Percentiles rank a stretch among this genome's conserved stretches.
Conservation (phyloP, 2,888 invertebrate species). For the Craniophora ligustri region DNA sequence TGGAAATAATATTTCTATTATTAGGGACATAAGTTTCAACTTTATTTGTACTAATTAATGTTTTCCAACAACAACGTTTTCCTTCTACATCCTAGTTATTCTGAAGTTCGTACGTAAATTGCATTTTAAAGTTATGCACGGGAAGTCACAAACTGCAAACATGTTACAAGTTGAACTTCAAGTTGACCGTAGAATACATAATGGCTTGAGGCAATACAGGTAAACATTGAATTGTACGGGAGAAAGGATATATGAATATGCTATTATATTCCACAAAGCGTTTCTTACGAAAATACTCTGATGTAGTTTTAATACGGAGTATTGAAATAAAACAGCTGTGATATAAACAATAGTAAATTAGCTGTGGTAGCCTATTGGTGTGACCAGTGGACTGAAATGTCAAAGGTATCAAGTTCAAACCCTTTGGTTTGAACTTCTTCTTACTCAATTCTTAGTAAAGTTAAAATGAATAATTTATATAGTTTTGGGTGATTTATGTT, state of each 20-base stretch:
- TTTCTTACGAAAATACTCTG: too few species aligned
- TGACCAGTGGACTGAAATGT: too few species aligned
- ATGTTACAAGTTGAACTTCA: conserved; percentile 26
- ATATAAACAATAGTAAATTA: too few species aligned
- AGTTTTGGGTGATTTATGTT: too few species aligned
- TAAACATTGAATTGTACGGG: background rate
- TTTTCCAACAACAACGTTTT: conserved; percentile 34
- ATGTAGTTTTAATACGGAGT: too few species aligned
- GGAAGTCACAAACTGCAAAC: conserved; percentile 36
- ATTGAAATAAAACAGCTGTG: too few species aligned
- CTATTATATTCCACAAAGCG: background rate
- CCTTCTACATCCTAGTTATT: conserved; percentile 43
- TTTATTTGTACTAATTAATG: conserved; percentile 45
- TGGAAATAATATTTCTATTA: conserved; percentile 1
- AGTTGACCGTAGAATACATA: conserved; percentile 48
- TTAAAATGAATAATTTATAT: too few species aligned
- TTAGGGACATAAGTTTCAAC: background rate
- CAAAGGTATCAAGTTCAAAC: too few species aligned
- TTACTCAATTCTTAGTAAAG: too few species aligned
- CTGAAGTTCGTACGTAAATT: conserved; percentile 43
- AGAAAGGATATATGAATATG: background rate
- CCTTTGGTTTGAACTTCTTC: too few species aligned
- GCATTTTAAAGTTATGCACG: conserved; percentile 32
- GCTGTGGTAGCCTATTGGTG: too few species aligned
- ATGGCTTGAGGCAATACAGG: conserved; percentile 10